These are phyloP conservation scores for Strongylocentrotus purpuratus DNA, from an alignment of 35 echinoderm and acorn worm genomes.

Conservation along the genomic window DNA sequence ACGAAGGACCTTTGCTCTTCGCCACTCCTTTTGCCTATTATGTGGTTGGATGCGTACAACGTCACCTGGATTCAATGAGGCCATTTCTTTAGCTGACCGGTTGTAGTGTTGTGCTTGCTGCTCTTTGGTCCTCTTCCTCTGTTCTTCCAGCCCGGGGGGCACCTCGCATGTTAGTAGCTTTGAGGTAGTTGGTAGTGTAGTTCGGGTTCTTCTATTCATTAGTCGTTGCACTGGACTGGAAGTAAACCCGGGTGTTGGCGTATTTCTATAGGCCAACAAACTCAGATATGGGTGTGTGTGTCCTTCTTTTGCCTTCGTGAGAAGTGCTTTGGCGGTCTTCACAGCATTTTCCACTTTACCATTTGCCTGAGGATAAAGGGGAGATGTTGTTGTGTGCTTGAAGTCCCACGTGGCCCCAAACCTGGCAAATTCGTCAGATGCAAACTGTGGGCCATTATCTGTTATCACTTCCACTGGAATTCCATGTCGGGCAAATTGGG, in stretches of 20 bases:
- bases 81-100: not conserved
- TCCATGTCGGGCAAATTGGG: conserved; percentile 60
- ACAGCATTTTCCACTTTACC: conserved; percentile 61
- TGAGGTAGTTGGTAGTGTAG: no score
- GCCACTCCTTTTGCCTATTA: not conserved
- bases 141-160: no score
- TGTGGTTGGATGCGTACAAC: not conserved
- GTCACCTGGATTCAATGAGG: not conserved
- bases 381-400: conserved; percentile 60
- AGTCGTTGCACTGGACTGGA: no score
- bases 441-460: conserved; percentile 48
- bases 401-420: conserved; percentile 24
- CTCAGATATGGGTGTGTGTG: conserved; percentile 63
- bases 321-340: conserved; percentile 44
- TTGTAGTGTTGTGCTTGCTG: not conserved
- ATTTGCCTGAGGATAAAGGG: conserved; percentile 61
- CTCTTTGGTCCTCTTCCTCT: not conserved
- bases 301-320: conserved; percentile 60
- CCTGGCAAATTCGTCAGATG: not conserved
- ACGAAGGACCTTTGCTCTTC: not conserved
- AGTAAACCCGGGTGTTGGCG: no score
- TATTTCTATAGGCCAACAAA: conserved; percentile 43
- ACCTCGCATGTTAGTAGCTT: no score
- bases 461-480: conserved; percentile 70
- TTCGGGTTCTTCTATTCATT: no score